Conservation (phyloP, 2,797 vertebrate species). For the Fratercula arctica region DNA sequence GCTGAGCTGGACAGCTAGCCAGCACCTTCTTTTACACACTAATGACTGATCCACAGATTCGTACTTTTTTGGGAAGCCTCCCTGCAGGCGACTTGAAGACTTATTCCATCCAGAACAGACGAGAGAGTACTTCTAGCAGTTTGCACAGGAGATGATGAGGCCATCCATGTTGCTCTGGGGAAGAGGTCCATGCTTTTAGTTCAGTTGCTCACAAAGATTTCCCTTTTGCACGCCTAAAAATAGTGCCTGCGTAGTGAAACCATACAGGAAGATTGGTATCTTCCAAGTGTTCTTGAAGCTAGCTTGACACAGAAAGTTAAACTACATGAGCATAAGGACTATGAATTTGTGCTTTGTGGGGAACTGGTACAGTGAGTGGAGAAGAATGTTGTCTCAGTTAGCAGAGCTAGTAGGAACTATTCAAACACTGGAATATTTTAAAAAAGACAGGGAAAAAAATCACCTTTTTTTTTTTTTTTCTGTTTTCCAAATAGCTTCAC, state of each 20-base stretch:
- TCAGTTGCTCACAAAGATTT: not conserved
- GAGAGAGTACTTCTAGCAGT: not conserved
- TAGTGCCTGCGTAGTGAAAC: not conserved
- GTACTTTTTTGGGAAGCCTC: not conserved
- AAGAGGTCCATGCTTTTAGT: not conserved
- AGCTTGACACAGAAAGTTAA: not conserved
- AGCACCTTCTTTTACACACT: too few species aligned
- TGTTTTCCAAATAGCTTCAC: not conserved
- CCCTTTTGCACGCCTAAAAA: not conserved
- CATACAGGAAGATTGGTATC: not conserved
- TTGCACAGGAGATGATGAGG: not conserved
- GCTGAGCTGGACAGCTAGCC: not conserved
- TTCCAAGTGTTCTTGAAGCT: not conserved
- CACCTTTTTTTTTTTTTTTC: accelerated
- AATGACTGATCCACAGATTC: not conserved
- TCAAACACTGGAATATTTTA: not conserved
- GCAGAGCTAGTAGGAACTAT: not conserved
- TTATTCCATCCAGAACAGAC: not conserved
- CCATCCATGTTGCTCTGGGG: not conserved
- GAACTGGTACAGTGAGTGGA: not conserved
- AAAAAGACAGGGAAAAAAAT: not conserved
- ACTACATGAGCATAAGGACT: not conserved
- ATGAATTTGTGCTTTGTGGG: not conserved
- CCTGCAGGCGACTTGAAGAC: not conserved
- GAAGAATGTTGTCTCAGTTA: not conserved